A percentile compares a stretch with the other conserved stretches of the same genome.
Evolutionary conservation across 2,113 vertebrate species (phyloP).

Genomic region (Oryctolagus cuniculus): DNA sequence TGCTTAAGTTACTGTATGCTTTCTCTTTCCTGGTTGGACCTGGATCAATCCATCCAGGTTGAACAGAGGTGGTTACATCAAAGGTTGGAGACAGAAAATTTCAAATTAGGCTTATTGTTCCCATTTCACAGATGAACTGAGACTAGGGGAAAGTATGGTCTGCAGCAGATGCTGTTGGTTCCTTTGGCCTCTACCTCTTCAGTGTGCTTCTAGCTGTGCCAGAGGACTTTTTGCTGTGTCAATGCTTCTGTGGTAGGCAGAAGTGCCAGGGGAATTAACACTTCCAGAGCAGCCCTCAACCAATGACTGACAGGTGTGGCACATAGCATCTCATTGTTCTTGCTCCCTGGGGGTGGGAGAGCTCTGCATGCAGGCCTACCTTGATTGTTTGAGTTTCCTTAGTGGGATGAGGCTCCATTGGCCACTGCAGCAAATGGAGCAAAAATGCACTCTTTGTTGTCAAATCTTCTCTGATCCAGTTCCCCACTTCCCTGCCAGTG

Average conservation of each 20-base stretch:
- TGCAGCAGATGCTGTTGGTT: background rate
- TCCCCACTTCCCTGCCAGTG: too few species aligned
- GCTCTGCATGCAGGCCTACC: background rate
- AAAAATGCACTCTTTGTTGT: background rate
- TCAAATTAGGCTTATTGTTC: background rate
- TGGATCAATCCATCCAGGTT: background rate
- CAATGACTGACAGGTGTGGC: background rate
- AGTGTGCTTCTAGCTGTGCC: background rate
- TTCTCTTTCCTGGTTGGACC: background rate
- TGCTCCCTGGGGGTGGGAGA: background rate
- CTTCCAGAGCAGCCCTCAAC: background rate
- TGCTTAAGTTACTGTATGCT: background rate
- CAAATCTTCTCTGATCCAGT: background rate
- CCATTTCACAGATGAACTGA: constrained; percentile 41
- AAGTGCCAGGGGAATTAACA: background rate
- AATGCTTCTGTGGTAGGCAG: background rate
- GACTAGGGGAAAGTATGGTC: background rate
- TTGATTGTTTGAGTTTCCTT: background rate
- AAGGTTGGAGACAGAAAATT: background rate
- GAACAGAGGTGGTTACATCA: background rate
- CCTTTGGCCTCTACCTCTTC: background rate
- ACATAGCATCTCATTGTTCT: background rate
- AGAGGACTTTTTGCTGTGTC: background rate
- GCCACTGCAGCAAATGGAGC: background rate
- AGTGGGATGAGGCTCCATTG: background rate